Base-by-base conservation (phyloP, 2,113 vertebrate species). In the Hemibagrus wyckioides region DNA sequence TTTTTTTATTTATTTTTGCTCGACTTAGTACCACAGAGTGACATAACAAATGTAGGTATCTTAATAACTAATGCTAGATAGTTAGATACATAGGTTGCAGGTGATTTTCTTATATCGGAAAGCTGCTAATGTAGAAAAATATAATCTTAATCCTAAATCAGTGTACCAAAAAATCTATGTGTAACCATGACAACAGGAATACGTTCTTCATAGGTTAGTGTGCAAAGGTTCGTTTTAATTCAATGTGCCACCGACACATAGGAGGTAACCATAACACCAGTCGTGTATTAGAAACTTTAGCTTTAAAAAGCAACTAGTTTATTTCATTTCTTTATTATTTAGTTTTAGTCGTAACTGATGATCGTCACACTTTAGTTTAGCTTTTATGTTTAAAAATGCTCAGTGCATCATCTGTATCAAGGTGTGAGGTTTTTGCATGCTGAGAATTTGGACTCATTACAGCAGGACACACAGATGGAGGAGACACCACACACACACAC, bases 361-460 rank as follows among this genome's bases (percentile, higher is more conserved):
- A 48, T 15, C 4, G 3, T 2, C 10, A 10, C 8, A 71, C 44
- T n/a, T 0, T n/a, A n/a, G 2, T 76, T 76, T 50, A 76, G 48
- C 9, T 79, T 79, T 30, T 52, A 54, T 54, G 48, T 52, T 17
- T 79, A 52, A 79, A 79, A 30, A 33, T 19, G 48, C 48, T 19
- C 75, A 54, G 41, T 17, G 21, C 19, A 39, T 80, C 30, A 80
- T 39, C 23, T 44, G 63, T 8, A 57, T 44, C 25, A n/a, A 80
- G 80, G 86, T 85, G 67, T 71, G 83, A 85, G 85, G 23, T 80
- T 61, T 59, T 71, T 36, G 23, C 83, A 65, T 89, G 83, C 77
- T 75, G 82, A 25, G 57, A 81, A 52, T 82, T 54, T 57, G 28
- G 82, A 67, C 63, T 71, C 9, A 7, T 87, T 81, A 56, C 39